Percentiles rank a stretch among this genome's conserved stretches.
phyloP scores from a whole-genome alignment of 2,113 vertebrate species.

The Perca fluviatilis region DNA sequence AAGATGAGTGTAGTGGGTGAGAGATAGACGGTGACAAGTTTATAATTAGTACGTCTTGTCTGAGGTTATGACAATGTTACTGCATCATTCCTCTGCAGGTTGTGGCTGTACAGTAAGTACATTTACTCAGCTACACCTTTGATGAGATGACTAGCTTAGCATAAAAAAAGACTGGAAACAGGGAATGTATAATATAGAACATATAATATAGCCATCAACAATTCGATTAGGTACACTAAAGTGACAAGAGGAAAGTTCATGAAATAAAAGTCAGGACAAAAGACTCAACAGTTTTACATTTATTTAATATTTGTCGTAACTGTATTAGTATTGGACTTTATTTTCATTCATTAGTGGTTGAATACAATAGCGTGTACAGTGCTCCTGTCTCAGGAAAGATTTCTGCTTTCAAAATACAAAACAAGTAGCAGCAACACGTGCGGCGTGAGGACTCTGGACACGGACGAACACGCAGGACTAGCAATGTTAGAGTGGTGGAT shows the following conservation, averaged over 20 bases:
- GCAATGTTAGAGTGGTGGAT: not conserved
- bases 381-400: constrained; percentile 49
- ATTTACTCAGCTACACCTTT: not conserved
- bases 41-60: not conserved
- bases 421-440: constrained; percentile 6
- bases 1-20: not conserved
- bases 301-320: constrained; percentile 56
- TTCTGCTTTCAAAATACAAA: constrained; percentile 15
- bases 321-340: constrained; percentile 64
- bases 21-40: not conserved
- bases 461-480: no score
- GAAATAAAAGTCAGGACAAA: not conserved
- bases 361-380: constrained; percentile 62
- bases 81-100: not conserved
- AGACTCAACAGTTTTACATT: constrained; percentile 48
- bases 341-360: constrained; percentile 72
- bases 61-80: not conserved
- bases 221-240: not conserved
- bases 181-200: not conserved
- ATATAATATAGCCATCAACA: not conserved
- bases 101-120: not conserved
- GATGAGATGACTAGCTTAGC: not conserved
- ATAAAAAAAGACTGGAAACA: not conserved
- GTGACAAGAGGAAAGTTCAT: not conserved
- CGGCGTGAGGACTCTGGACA: constrained; percentile 6